Evolutionary conservation across 2,113 vertebrate species (phyloP).

Genomic region (Leucoraja erinaceus): DNA sequence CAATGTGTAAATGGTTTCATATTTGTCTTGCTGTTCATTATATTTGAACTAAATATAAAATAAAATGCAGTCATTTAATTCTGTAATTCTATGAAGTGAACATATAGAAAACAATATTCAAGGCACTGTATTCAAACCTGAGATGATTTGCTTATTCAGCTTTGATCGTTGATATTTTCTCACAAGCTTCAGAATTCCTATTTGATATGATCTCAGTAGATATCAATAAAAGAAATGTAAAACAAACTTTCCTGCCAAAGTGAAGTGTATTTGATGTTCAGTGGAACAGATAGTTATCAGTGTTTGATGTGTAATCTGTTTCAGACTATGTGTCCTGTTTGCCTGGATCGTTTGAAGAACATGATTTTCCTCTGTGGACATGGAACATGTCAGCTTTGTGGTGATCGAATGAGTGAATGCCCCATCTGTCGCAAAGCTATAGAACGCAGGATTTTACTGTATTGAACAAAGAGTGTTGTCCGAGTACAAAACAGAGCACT

Average conservation of each 20-base stretch:
- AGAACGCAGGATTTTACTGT: conserved; percentile 91
- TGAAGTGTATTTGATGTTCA: background rate
- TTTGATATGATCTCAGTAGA: background rate
- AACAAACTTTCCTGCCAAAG: background rate
- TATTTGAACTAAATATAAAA: too few species aligned
- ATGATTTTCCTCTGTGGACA: conserved; percentile 99
- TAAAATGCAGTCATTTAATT: too few species aligned
- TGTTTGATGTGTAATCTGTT: conserved; percentile 40
- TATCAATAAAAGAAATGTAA: background rate
- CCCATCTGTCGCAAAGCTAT: conserved; percentile 98
- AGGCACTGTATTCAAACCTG: background rate
- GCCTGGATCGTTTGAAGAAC: conserved; percentile 97
- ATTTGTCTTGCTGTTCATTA: background rate
- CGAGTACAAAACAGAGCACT: background rate
- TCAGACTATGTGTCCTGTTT: conserved; percentile 98
- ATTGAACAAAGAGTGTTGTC: conserved; percentile 55
- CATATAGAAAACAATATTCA: too few species aligned
- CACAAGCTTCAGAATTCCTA: background rate
- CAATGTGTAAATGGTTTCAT: background rate
- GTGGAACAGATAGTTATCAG: too few species aligned
- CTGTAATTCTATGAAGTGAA: too few species aligned
- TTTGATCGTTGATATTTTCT: background rate
- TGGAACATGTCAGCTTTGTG: conserved; percentile 92
- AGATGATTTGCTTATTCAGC: background rate
- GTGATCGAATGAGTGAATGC: conserved; percentile 97